Evolutionary conservation across 1,140 invertebrate species (phyloP).

Genomic region (Oryzaephilus surinamensis): DNA sequence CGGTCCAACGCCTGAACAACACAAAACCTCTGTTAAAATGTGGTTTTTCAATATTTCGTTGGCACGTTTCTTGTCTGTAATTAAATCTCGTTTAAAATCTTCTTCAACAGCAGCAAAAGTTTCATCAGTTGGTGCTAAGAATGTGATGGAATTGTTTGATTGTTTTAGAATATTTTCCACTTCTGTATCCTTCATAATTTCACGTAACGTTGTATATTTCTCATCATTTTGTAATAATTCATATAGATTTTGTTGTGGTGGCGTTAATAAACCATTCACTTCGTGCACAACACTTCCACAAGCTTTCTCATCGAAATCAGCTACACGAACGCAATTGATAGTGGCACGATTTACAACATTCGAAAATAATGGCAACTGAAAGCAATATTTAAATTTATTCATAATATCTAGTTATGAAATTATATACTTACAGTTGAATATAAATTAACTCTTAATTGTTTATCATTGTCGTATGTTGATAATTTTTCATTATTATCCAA

Average conservation of each 20-base stretch:
- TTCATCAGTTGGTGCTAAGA: conserved; percentile 54
- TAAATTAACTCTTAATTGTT: conserved; percentile 43
- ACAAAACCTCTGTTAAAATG: conserved; percentile 46
- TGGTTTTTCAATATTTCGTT: conserved; percentile 39
- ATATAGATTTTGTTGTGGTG: conserved; percentile 40
- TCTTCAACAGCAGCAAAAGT: conserved; percentile 44
- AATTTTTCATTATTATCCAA: conserved; percentile 42
- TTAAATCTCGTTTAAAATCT: conserved; percentile 32
- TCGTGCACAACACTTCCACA: conserved; percentile 51
- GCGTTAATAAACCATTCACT: conserved; percentile 43
- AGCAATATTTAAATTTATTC: conserved; percentile 4
- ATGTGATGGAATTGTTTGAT: conserved; percentile 37
- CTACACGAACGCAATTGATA: conserved; percentile 50
- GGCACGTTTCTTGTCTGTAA: conserved; percentile 38
- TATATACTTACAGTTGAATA: conserved; percentile 40
- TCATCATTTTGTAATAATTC: conserved; percentile 36
- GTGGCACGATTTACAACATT: conserved; percentile 37
- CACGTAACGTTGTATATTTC: conserved; percentile 38
- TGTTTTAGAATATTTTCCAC: conserved; percentile 37
- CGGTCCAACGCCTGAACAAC: conserved; percentile 46
- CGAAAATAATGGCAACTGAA: conserved; percentile 40
- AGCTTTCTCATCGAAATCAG: conserved; percentile 46
- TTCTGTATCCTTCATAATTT: conserved; percentile 37
- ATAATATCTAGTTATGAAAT: background rate
- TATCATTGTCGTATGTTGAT: conserved; percentile 36